Evolutionary conservation across 2,888 invertebrate genomes (phyloP).

Genomic region (Pterobdella sp.): DNA sequence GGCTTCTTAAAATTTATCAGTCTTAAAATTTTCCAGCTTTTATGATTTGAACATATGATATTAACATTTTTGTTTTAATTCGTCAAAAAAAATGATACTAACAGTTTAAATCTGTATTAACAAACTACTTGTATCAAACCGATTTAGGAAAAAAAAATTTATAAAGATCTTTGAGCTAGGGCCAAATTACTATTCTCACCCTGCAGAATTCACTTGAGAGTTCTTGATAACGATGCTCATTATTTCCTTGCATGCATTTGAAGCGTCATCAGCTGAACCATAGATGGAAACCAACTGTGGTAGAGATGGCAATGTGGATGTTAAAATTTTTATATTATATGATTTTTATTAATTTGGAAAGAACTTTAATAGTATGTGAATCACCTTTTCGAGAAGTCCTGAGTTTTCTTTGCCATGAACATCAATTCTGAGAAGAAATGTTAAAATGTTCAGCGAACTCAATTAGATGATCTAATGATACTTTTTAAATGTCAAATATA

Average conservation of each 20-base stretch:
- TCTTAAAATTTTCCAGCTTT: too few species aligned
- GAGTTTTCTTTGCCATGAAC: slow-evolving; percentile 83
- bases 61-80: too few species aligned
- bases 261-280: slow-evolving; percentile 93
- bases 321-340: background rate
- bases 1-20: too few species aligned
- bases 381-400: slow-evolving; percentile 49
- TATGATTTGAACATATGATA: too few species aligned
- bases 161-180: too few species aligned
- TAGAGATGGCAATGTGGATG: background rate
- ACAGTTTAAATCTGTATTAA: too few species aligned
- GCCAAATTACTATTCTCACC: too few species aligned
- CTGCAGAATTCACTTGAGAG: background rate
- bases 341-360: background rate
- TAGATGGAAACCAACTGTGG: slow-evolving; percentile 83
- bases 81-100: too few species aligned
- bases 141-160: too few species aligned
- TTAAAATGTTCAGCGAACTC: background rate
- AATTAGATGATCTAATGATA: too few species aligned
- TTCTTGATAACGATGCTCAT: slow-evolving; percentile 72
- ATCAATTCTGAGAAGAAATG: slow-evolving; percentile 61
- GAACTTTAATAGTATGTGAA: background rate
- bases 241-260: slow-evolving; percentile 93
- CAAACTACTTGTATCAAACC: too few species aligned
- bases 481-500: too few species aligned